Percentiles rank a stretch among this genome's conserved stretches.
phyloP scores from a whole-genome alignment of 2,888 invertebrate species.

The Erynnis tages region DNA sequence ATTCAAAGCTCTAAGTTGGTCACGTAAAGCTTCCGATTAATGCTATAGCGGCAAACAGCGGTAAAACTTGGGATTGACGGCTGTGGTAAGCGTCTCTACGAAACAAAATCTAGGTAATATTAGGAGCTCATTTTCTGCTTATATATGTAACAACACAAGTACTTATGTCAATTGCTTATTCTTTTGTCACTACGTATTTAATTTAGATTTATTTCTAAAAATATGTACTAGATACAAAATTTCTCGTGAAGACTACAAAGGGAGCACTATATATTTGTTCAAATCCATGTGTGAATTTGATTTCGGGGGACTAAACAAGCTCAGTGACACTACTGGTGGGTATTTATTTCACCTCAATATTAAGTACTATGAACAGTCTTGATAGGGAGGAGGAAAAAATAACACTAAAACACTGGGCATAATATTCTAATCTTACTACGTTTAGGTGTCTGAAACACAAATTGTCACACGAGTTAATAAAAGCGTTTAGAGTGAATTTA shows the following conservation, averaged over 20 bases:
- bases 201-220: constrained; percentile 14
- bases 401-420: constrained; percentile 66
- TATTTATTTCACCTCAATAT: constrained; percentile 11
- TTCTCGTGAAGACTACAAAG: constrained; percentile 12
- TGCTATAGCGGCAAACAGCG: constrained; percentile 64
- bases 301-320: constrained; percentile 15
- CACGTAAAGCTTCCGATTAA: constrained; percentile 75
- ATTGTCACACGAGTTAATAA: constrained; percentile 78
- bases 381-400: constrained; percentile 41
- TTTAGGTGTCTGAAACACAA: constrained; percentile 75
- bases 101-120: constrained; percentile 40
- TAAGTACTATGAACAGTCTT: constrained; percentile 30
- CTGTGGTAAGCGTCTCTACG: constrained; percentile 57
- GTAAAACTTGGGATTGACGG: constrained; percentile 41
- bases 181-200: background rate
- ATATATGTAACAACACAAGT: constrained; percentile 5
- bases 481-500: constrained; percentile 62
- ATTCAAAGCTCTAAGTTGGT: constrained; percentile 76
- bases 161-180: background rate
- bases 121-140: background rate
- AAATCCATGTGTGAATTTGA: constrained; percentile 20
- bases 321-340: constrained; percentile 26
- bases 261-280: constrained; percentile 14
- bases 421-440: constrained; percentile 67
- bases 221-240: constrained; percentile 4